Conservation (phyloP, 2,888 invertebrate genomes). For the Augochlorella aurata region DNA sequence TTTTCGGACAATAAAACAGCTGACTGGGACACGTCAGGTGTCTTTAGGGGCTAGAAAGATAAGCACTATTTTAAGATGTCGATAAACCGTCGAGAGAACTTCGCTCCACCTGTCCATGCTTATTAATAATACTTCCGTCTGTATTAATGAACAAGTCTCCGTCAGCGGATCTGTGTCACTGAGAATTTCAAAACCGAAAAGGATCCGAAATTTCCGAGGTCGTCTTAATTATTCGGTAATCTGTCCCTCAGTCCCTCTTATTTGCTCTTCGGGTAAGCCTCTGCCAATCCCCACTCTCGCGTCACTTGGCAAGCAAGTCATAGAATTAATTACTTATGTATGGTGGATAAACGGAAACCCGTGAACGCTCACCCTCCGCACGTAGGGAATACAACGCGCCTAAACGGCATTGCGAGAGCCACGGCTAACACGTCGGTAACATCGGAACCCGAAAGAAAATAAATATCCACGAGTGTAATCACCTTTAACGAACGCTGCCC, state of each 20-base stretch:
- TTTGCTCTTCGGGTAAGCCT: conserved; percentile 26
- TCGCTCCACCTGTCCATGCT: neutral
- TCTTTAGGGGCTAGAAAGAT: neutral
- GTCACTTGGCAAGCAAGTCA: conserved; percentile 44
- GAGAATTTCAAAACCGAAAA: neutral
- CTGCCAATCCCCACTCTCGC: conserved; percentile 10
- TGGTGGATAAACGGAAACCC: conserved; percentile 34
- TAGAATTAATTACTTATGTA: conserved; percentile 46
- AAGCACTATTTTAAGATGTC: conserved; percentile 4
- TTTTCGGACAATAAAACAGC: neutral
- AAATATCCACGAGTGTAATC: neutral
- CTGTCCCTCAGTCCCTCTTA: conserved; percentile 23
- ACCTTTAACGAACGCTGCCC: neutral
- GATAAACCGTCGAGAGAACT: neutral
- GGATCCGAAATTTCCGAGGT: neutral
- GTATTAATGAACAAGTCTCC: neutral
- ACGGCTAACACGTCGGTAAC: neutral
- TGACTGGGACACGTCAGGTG: neutral
- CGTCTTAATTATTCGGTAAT: conserved; percentile 30
- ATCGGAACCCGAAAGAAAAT: conserved; percentile 2
- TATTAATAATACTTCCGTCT: neutral
- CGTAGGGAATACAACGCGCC: conserved; percentile 13
- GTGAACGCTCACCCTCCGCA: conserved; percentile 9
- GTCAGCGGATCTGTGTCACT: neutral
- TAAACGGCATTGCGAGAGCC: neutral